Percentiles rank a stretch among this genome's conserved stretches.
These are phyloP conservation scores for Chrysolina oricalcia DNA, from an alignment of 2,888 invertebrate genomes.

Conservation along the genomic window DNA sequence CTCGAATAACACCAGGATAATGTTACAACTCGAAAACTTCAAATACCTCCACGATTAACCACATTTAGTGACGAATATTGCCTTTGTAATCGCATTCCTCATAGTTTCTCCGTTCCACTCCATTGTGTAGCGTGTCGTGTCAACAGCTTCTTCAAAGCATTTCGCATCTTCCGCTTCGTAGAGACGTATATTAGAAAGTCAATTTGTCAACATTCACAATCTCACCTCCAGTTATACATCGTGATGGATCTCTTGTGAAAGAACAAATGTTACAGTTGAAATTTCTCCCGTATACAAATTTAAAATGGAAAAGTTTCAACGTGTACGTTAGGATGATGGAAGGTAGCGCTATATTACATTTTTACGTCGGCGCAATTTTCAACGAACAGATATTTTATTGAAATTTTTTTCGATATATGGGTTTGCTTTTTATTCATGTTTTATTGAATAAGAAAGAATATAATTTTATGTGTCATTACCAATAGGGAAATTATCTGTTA, in stretches of 20 bases:
- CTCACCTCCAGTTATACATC: conserved; percentile 20
- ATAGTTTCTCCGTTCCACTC: not conserved
- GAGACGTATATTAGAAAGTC: conserved; percentile 13
- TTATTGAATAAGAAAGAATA: conserved; percentile 25
- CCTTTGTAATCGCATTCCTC: not conserved
- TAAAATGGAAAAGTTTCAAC: conserved; percentile 30
- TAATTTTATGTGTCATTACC: no score
- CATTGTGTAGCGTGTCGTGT: not conserved
- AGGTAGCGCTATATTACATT: conserved; percentile 41
- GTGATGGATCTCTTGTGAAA: conserved; percentile 10
- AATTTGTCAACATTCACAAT: conserved; percentile 16
- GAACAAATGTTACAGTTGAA: conserved; percentile 32
- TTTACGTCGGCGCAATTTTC: conserved; percentile 31
- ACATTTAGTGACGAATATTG: not conserved
- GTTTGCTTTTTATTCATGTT: not conserved
- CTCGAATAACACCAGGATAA: not conserved
- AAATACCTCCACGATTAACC: not conserved
- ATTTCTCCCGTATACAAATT: conserved; percentile 28
- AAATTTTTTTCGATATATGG: conserved; percentile 6
- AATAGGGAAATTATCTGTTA: no score
- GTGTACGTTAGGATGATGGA: conserved; percentile 21
- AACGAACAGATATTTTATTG: conserved; percentile 8
- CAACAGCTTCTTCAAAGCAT: conserved; percentile 13
- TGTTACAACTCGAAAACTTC: no score
- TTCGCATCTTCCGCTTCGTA: not conserved